Conservation (phyloP, 2,888 invertebrate species). For the Pilophorus perplexus region DNA sequence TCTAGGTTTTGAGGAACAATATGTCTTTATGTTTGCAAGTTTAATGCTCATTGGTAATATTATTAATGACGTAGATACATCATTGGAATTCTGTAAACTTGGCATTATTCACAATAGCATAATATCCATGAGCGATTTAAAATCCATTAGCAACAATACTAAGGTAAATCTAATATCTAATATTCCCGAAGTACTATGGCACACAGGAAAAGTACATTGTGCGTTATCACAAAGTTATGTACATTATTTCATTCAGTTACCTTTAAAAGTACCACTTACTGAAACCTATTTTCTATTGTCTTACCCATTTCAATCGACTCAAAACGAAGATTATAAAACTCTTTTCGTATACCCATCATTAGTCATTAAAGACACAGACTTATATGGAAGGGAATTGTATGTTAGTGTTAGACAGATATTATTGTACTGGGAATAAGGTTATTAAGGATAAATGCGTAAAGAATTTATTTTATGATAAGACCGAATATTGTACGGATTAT, state of each 20-base stretch:
- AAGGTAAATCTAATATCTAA: constrained; percentile 16
- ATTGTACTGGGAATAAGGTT: constrained; percentile 17
- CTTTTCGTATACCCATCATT: background rate
- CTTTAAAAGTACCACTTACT: background rate
- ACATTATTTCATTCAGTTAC: constrained; percentile 23
- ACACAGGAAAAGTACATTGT: constrained; percentile 19
- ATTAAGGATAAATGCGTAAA: too few species aligned
- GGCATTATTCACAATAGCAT: constrained; percentile 2
- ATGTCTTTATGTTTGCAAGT: too few species aligned
- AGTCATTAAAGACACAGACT: constrained; percentile 2
- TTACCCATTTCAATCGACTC: too few species aligned
- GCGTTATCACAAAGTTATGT: background rate
- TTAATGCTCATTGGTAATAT: too few species aligned
- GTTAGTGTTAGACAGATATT: constrained; percentile 8
- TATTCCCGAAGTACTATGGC: constrained; percentile 17
- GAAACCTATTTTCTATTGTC: constrained; percentile 33
- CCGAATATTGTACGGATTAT: too few species aligned
- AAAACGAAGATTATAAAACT: background rate
- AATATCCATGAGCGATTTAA: background rate
- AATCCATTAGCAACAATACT: background rate
- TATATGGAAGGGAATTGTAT: background rate
- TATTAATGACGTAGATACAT: constrained; percentile 13
- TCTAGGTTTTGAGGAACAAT: background rate
- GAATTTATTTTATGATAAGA: too few species aligned
- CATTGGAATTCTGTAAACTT: constrained; percentile 15